Evolutionary conservation across 2,113 vertebrate species (phyloP), one percentile per base, ranked within the genome.

Genomic region (Cinclus mexicanus): DNA sequence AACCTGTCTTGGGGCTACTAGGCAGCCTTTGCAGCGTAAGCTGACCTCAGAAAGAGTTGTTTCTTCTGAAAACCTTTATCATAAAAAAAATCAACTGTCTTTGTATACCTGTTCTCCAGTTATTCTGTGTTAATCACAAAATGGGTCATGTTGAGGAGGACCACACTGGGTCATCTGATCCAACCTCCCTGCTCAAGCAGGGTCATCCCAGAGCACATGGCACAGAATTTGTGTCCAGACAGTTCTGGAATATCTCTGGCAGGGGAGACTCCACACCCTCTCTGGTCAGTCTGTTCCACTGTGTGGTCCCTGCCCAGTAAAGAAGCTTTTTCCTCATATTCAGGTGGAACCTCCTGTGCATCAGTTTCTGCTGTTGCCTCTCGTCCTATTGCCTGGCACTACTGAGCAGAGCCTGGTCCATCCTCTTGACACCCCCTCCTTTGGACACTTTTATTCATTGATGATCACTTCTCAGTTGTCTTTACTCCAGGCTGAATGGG

Each of bases 1-100:
- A 89, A 91, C 79, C 65, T 89, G 61, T 91, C 84, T 75, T 84
- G 93, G 52, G 81, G 87, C 83, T 93, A 63, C 86, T 81, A 59
- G 77, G 9, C 33, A 78, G 74, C 41, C 56, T 94, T 78, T 87
- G 91, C 87, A 81, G 69, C 0, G 4, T 56, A 81, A 86, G 31
- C 44, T 84, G 56, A 52, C 86, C 87, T 81, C 28, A 78, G 69
- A 69, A 84, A 52, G 81, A 89, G 2, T 91, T 82, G 44, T 35
- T 89, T 71, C 76, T 89, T 91, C 70, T 84, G 84, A 84, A 89
- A 94, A 84, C 52, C 24, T 94, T 69, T 41, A 26, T 71, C 60
- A 39, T 68, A 94, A 94, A 71, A 37, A 37, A 37, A 71, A 68
- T 60, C 52, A 52, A 1, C 49, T 59, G 26, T 88, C 42, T 55